phyloP scores from a whole-genome alignment of 2,797 vertebrate genomes.

The Fistularia tabacaria region DNA sequence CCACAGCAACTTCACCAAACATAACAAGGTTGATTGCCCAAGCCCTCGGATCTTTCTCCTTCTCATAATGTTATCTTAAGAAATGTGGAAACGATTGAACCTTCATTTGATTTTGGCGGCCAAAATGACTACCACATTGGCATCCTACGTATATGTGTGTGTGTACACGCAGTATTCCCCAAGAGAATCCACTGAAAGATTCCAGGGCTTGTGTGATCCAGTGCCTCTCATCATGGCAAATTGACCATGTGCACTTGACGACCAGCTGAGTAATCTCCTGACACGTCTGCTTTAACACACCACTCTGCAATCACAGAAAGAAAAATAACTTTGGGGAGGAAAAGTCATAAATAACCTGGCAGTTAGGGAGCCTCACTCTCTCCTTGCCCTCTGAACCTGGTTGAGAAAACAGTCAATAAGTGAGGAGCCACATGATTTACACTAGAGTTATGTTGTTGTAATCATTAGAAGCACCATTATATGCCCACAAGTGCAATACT shows the following conservation, averaged over 20 bases:
- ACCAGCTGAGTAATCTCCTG: conserved; percentile 73
- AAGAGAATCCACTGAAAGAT: conserved; percentile 57
- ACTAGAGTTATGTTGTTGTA: conserved; percentile 49
- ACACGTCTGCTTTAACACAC: conserved; percentile 73
- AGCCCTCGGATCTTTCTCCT: conserved; percentile 51
- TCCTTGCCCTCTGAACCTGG: conserved; percentile 68
- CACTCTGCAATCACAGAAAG: conserved; percentile 70
- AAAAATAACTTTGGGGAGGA: conserved; percentile 73
- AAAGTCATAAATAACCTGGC: conserved; percentile 73
- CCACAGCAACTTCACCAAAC: conserved; percentile 65
- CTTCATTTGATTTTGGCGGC: conserved; percentile 72
- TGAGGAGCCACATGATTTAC: conserved; percentile 54
- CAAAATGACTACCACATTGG: conserved; percentile 80
- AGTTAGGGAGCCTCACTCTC: conserved; percentile 66
- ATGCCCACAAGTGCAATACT: conserved; percentile 41
- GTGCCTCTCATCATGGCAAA: conserved; percentile 72
- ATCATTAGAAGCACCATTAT: conserved; percentile 60
- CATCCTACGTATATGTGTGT: conserved; percentile 25
- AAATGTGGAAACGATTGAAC: conserved; percentile 80
- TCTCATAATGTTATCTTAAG: conserved; percentile 82
- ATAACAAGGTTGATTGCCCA: conserved; percentile 70
- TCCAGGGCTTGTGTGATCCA: conserved; percentile 65
- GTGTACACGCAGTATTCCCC: conserved; percentile 10
- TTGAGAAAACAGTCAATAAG: conserved; percentile 69
- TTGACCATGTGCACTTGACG: conserved; percentile 71